Conservation (phyloP, 2,113 vertebrate genomes). For the Butorides virescens region DNA sequence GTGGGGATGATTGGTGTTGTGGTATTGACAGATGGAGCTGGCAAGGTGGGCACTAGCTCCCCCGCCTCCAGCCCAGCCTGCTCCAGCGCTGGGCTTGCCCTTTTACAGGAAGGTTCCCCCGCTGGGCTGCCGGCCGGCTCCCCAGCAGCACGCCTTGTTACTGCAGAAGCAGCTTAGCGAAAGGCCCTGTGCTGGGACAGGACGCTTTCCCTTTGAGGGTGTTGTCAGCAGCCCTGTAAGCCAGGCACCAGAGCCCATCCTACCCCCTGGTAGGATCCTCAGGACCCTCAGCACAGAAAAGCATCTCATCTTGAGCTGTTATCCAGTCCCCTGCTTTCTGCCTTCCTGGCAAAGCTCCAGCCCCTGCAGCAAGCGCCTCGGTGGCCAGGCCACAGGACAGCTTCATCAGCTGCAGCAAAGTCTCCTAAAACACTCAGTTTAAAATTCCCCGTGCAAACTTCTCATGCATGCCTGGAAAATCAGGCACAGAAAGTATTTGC, state of each 20-base stretch:
- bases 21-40: neutral
- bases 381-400: neutral
- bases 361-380: neutral
- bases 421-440: neutral
- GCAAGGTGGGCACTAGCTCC: neutral
- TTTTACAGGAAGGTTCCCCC: neutral
- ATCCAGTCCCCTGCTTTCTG: neutral
- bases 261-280: fast-evolving
- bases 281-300: neutral
- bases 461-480: neutral
- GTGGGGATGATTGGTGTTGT: neutral
- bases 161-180: neutral
- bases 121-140: fast-evolving
- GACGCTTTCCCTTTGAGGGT: fast-evolving
- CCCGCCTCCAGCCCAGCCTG: neutral
- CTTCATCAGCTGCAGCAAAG: neutral
- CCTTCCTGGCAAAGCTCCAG: neutral
- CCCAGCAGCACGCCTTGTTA: neutral
- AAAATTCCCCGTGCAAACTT: neutral
- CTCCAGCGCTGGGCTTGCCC: neutral
- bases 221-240: neutral
- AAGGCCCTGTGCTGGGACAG: neutral
- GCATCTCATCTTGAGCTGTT: neutral
- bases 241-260: neutral
- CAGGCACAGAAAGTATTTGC: neutral